Evolutionary conservation across 2,113 vertebrate species (phyloP).

Genomic region (Megaceryle torquata): DNA sequence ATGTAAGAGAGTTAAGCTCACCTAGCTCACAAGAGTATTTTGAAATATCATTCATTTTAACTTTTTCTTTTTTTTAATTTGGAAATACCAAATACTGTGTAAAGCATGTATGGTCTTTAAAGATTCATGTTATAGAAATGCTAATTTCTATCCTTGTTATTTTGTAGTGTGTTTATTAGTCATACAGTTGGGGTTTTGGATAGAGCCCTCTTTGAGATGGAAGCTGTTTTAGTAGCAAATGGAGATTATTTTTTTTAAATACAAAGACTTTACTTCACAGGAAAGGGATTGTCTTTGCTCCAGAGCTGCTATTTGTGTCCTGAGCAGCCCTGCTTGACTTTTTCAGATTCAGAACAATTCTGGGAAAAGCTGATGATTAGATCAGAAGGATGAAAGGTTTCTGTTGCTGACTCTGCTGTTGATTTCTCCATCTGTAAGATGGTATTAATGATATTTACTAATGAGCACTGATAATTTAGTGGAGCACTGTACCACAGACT

Average conservation of each 20-base stretch:
- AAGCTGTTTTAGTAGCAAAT: not conserved
- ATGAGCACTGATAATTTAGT: not conserved
- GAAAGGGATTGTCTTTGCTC: not conserved
- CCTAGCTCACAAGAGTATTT: not conserved
- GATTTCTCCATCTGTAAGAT: not conserved
- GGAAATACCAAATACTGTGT: not conserved
- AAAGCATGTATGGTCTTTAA: not conserved
- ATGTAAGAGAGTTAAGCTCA: not conserved
- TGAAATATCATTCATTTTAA: not conserved
- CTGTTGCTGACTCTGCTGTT: not conserved
- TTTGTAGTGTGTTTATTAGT: not conserved
- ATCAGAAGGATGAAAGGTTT: not conserved
- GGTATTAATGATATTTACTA: not conserved
- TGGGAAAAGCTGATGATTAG: constrained; percentile 9
- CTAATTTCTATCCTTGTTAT: not conserved
- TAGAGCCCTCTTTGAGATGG: not conserved
- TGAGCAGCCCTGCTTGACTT: constrained; percentile 1
- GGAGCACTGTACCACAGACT: not conserved
- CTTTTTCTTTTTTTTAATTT: not conserved
- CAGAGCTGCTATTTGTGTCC: not conserved
- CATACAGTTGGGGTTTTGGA: not conserved
- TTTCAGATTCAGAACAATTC: constrained; percentile 23
- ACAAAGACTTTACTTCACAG: not conserved
- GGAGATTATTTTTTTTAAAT: not conserved
- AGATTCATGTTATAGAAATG: not conserved